Base-by-base conservation (phyloP, 2,888 invertebrate species). In the Synergus gifuensis region DNA sequence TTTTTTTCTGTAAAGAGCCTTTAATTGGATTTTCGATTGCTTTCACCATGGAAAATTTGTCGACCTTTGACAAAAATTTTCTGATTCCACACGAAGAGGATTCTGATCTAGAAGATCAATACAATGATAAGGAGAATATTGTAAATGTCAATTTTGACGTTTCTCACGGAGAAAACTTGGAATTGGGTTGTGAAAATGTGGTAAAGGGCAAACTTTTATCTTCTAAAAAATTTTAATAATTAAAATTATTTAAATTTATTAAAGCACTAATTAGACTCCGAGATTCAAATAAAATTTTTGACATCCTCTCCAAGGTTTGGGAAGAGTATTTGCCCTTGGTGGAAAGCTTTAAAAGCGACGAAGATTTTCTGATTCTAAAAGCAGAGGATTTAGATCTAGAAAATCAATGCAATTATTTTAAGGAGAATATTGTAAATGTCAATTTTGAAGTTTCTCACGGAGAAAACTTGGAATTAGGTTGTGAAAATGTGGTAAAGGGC, bases 241-340 rank as follows among this genome's bases (percentile, higher is more conserved):
- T 28, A 3, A 28, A 28, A 28, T 28, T 28, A 28, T 28, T 0
- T 28, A 28, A 2, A 28, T 60, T 9, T 28, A 4, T 60, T 36
- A 36, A 7, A 7, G 5, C 5, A 36, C 36, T 5, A 5, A 36
- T 36, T 18, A 49, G 49, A 16, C 16, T 49, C 5, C 8, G n/a
- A 18, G n/a, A 18, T 54, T 54, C n/a, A 28, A 12, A 22, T 60
- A 22, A 60, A 28, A 60, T 58, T 2, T n/a, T 60, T 54, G 44
- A 81, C 46, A 42, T 22, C 11, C 44, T 44, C 46, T 36, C 36
- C 11, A 18, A 28, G 44, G 58, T 36, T 49, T 18, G 1, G 4
- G 69, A 8, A 36, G 67, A 69, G 40, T 49, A 49, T 12, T 60
- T 46, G 22, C 76, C 80, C 54, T 79, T 78, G 28, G 36, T 42